Evolutionary conservation across 2,888 invertebrate genomes (phyloP).

Genomic region (Lithophane leautieri): DNA sequence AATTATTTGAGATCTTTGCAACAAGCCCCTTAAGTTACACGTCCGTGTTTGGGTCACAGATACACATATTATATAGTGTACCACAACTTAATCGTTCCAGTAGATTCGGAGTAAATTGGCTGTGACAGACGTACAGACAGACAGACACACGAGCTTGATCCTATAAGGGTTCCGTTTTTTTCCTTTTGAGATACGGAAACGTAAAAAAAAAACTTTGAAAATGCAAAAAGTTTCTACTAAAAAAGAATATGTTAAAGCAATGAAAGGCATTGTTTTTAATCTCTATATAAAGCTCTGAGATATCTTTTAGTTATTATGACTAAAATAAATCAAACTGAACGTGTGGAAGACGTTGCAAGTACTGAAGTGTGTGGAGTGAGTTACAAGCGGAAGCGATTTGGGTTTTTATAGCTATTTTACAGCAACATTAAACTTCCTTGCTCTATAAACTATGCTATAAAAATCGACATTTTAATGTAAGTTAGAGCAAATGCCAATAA

Average conservation of each 20-base stretch:
- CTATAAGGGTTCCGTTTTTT: no score
- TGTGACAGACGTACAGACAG: no score
- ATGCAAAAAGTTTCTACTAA: not conserved
- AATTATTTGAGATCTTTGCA: no score
- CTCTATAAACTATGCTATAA: not conserved
- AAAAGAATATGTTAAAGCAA: constrained; percentile 14
- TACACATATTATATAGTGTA: no score
- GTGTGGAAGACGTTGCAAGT: constrained; percentile 73
- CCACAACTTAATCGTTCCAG: no score
- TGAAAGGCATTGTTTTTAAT: constrained; percentile 55
- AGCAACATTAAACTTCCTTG: not conserved
- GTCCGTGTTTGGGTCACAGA: no score
- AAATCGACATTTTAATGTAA: not conserved
- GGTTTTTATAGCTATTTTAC: not conserved
- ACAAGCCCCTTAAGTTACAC: no score
- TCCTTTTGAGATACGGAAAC: no score
- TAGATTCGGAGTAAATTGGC: no score
- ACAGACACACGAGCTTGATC: no score
- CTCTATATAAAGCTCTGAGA: constrained; percentile 56
- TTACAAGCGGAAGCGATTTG: constrained; percentile 16
- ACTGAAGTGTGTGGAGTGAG: constrained; percentile 54
- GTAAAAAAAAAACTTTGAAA: not conserved
- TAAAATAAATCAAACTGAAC: constrained; percentile 75
- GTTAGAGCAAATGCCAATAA: not conserved
- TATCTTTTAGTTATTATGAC: constrained; percentile 69